phyloP scores from a whole-genome alignment of 2,113 vertebrate species.

The Thamnophis sirtalis region DNA sequence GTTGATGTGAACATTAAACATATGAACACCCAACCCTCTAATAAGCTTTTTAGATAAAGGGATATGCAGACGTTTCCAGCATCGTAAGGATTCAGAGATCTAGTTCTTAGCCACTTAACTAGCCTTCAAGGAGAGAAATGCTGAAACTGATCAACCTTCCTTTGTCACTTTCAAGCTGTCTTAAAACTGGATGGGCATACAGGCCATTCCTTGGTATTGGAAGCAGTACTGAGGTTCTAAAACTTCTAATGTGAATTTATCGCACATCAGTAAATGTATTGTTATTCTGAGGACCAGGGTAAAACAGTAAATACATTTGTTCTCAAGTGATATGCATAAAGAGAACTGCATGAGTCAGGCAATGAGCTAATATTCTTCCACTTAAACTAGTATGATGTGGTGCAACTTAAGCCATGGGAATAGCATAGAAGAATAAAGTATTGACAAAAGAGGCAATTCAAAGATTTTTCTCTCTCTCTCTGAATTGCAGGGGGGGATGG shows the following conservation, averaged over 20 bases:
- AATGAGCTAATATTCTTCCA: slow-evolving; percentile 18
- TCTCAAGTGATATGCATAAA: background rate
- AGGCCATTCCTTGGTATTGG: background rate
- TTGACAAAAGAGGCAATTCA: slow-evolving; percentile 13
- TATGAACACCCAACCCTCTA: background rate
- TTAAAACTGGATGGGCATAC: background rate
- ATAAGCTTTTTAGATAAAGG: background rate
- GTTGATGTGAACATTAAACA: background rate
- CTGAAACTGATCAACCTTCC: background rate
- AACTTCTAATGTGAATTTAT: background rate
- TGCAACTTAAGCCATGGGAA: slow-evolving; percentile 13
- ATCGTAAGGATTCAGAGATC: background rate
- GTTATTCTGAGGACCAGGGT: background rate
- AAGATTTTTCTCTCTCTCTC: background rate
- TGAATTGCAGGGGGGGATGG: slow-evolving; percentile 28
- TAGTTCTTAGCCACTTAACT: background rate
- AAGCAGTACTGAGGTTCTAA: background rate
- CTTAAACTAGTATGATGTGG: slow-evolving; percentile 16
- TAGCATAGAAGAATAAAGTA: slow-evolving; percentile 39
- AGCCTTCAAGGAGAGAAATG: background rate
- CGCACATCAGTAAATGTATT: rapidly evolving
- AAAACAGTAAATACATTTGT: background rate
- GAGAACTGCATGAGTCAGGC: background rate
- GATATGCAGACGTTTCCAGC: background rate
- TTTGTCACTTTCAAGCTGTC: background rate